Evolutionary conservation across 2,113 vertebrate genomes (phyloP), one percentile per base, ranked within the genome.

Genomic region (Ameiurus melas): DNA sequence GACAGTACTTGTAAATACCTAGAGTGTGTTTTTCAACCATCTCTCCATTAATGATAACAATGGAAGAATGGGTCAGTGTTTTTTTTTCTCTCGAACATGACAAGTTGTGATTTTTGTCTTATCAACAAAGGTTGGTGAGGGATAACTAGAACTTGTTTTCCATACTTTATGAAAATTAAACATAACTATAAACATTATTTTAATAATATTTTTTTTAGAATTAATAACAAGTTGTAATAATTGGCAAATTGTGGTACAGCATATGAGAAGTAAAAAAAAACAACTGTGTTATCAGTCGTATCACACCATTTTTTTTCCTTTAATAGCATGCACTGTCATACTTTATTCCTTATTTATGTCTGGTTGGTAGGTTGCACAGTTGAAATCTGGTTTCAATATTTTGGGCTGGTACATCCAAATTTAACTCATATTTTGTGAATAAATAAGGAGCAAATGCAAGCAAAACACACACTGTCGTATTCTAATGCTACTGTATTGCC

Each of bases 281-380:
- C 19, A 33, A 70, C 25, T n/a, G 1, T 0, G 22, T 22, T 27
- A 66, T n/a, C 19, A 3, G 6, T 33, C 30, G 16, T 36, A 71
- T 71, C 68, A 66, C 64, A 33, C n/a, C 12, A 71, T 39, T 82
- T 3, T 19, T n/a, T 70, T 80, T 5, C 87, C 88, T 90, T 43
- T n/a, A 66, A 62, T 47, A 47, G 20, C 36, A 75, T 43, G 71
- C 9, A 20, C 71, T 75, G 2, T 25, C 1, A 75, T 75, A 25
- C 19, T 75, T 43, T 43, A 43, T 75, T 75, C 19, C 7, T 25
- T 47, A 71, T 75, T 47, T 43, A 75, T 43, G 8, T 43, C 39
- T 10, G 10, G 71, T 9, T 25, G 20, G 39, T 75, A 75, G 71
- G 9, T 25, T 19, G 71, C 36, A 75, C 36, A 43, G 19, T 36